Conservation (phyloP, 2,113 vertebrate species). For the Cranoglanis bouderius region DNA sequence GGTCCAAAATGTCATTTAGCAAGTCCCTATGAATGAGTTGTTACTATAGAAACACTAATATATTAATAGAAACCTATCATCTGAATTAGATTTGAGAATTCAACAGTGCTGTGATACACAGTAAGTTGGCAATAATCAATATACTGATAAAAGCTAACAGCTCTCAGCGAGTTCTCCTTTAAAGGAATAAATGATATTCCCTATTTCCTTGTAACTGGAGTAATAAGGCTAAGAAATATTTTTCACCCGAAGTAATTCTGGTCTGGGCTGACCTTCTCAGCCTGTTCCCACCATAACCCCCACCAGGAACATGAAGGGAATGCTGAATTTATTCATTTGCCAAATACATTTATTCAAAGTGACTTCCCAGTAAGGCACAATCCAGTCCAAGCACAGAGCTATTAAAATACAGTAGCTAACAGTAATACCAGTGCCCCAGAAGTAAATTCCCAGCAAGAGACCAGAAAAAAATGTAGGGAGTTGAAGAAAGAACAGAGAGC, state of each 20-base stretch:
- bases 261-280: neutral
- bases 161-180: too few relatives aligned
- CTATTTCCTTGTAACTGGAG: neutral
- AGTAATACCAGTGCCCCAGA: neutral
- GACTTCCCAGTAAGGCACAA: neutral
- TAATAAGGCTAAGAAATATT: neutral
- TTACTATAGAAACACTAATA: neutral
- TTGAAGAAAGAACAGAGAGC: neutral
- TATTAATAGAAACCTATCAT: neutral
- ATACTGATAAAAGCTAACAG: too few relatives aligned
- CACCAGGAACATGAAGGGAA: neutral
- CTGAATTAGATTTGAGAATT: neutral
- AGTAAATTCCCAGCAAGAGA: neutral
- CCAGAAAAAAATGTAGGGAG: neutral
- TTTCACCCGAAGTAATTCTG: neutral
- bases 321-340: neutral
- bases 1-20: neutral
- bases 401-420: neutral
- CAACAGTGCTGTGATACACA: neutral
- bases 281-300: too few relatives aligned
- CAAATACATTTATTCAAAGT: neutral
- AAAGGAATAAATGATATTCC: too few relatives aligned
- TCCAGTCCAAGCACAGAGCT: neutral
- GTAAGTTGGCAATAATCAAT: neutral
- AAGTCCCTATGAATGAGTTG: neutral